Conservation (phyloP, 1,140 invertebrate genomes). For the Diachasmimorpha longicaudata region DNA sequence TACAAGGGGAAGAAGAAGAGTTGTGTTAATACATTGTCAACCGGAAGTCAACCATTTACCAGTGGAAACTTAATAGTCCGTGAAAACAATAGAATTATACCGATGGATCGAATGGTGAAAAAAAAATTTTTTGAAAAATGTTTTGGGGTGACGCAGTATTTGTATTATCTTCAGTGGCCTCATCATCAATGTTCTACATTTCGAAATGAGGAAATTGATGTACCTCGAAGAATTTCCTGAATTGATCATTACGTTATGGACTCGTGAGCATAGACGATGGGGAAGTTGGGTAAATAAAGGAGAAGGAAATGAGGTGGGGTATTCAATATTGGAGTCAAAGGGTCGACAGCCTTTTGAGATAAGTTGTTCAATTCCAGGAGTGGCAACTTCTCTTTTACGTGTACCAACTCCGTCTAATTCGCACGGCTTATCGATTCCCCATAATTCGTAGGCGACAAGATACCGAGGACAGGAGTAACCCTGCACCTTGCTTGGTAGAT, state of each 20-base stretch:
- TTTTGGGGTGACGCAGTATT: background rate
- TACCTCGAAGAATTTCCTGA: background rate
- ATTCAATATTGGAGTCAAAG: background rate
- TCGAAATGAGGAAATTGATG: background rate
- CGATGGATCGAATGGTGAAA: slow-evolving; percentile 51
- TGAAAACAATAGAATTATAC: slow-evolving; percentile 64
- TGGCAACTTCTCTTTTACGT: background rate
- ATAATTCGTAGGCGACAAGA: slow-evolving; percentile 1
- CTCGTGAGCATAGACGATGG: background rate
- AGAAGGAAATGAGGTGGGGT: background rate
- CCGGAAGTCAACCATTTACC: slow-evolving; percentile 59
- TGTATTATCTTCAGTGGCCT: background rate
- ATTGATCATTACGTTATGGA: background rate
- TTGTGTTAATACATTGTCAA: slow-evolving; percentile 39
- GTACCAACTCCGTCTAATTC: background rate
- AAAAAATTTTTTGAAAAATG: slow-evolving; percentile 36
- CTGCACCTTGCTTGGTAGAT: background rate
- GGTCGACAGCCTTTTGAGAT: background rate
- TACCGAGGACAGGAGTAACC: background rate
- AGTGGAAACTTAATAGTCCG: slow-evolving; percentile 61
- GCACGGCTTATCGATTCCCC: background rate
- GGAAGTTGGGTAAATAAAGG: background rate
- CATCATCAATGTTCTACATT: slow-evolving; percentile 2
- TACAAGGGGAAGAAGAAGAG: background rate
- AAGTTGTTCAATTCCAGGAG: background rate